Conservation (phyloP, 2,888 invertebrate genomes). For the Drosophila mayaguana region DNA sequence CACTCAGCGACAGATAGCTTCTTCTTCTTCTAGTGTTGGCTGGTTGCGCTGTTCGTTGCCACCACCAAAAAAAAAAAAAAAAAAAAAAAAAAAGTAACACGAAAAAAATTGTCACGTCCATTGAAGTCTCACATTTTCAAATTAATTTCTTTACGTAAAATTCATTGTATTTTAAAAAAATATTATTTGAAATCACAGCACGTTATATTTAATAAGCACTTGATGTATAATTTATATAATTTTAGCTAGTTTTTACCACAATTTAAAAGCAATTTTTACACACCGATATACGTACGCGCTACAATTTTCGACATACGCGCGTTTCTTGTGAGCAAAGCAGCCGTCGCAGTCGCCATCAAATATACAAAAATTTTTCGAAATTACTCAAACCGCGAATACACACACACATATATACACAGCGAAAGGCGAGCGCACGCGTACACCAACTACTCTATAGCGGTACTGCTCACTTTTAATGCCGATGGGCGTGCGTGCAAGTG, state of each 20-base stretch:
- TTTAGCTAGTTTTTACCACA: conserved; percentile 77
- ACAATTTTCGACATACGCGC: conserved; percentile 84
- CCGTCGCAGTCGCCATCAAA: conserved; percentile 82
- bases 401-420: conserved; percentile 66
- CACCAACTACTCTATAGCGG: conserved; percentile 34
- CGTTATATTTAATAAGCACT: conserved; percentile 66
- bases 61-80: conserved; percentile 74
- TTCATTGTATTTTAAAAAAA: conserved; percentile 52
- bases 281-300: conserved; percentile 80
- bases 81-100: conserved; percentile 42
- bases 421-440: conserved; percentile 70
- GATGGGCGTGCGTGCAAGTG: conserved; percentile 50
- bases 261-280: conserved; percentile 82
- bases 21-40: conserved; percentile 65
- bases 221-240: conserved; percentile 72
- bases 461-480: conserved; percentile 45
- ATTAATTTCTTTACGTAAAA: conserved; percentile 74
- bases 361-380: conserved; percentile 84
- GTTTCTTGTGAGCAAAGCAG: conserved; percentile 83
- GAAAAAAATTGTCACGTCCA: conserved; percentile 75
- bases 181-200: conserved; percentile 60
- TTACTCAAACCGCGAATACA: conserved; percentile 80
- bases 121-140: conserved; percentile 82
- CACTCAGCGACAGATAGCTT: conserved; percentile 59
- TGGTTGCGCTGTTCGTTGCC: conserved; percentile 66